Evolutionary conservation across 2,797 vertebrate genomes (phyloP).

Genomic region (Microchirus variegatus): DNA sequence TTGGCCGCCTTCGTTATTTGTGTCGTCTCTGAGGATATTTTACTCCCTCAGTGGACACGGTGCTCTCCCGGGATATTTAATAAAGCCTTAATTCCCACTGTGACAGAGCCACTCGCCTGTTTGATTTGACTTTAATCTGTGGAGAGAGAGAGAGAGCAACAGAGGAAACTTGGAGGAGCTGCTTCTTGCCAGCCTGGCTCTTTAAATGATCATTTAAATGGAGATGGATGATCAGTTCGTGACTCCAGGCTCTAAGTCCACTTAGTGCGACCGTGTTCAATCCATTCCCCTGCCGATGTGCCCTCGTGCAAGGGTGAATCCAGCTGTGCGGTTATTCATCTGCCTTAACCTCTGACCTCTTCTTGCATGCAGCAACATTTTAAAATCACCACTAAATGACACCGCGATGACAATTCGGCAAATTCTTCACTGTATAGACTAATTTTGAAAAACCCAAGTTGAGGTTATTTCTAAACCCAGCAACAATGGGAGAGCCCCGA

Average conservation of each 20-base stretch:
- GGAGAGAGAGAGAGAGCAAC: not conserved
- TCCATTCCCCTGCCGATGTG: no score
- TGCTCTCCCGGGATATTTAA: constrained; percentile 52
- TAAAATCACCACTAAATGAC: no score
- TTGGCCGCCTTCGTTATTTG: constrained; percentile 52
- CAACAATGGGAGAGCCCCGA: constrained; percentile 40
- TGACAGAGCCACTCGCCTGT: constrained; percentile 42
- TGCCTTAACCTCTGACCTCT: constrained; percentile 9
- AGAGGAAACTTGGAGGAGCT: constrained; percentile 49
- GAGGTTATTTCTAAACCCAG: constrained; percentile 48
- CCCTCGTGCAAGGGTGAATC: not conserved
- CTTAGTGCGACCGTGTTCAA: not conserved
- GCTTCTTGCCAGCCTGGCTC: constrained; percentile 50
- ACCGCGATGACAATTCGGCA: no score
- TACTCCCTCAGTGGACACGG: constrained; percentile 34
- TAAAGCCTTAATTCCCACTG: constrained; percentile 56
- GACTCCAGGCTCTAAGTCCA: not conserved
- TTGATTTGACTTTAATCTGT: constrained; percentile 58
- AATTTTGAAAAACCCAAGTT: constrained; percentile 43
- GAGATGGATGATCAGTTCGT: not conserved
- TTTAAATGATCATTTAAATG: constrained; percentile 12
- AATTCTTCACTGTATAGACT: no score
- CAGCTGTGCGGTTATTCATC: not conserved
- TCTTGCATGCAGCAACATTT: no score
- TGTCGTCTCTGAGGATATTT: constrained; percentile 45